These are phyloP conservation scores for Trissolcus japonicus DNA, from an alignment of 2,888 invertebrate genomes.

Conservation along the genomic window DNA sequence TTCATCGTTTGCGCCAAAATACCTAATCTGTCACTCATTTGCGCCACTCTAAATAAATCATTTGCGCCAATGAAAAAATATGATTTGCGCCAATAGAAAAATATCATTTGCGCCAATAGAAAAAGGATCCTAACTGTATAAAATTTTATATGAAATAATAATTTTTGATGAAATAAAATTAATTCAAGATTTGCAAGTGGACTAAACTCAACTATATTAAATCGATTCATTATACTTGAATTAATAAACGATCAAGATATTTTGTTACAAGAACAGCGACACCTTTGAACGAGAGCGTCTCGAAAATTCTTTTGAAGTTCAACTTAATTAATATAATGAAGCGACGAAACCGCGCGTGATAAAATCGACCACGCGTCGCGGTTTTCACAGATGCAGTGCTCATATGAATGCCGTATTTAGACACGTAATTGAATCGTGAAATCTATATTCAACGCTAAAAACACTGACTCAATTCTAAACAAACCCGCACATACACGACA, in stretches of 20 bases:
- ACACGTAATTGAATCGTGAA: conserved; percentile 27
- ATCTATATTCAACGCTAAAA: conserved; percentile 27
- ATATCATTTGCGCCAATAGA: no score
- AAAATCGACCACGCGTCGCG: conserved; percentile 9
- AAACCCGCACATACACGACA: conserved; percentile 18
- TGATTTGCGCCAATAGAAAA: no score
- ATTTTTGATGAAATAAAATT: no score
- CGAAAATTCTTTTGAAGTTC: conserved; percentile 1
- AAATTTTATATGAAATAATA: no score
- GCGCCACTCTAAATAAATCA: no score
- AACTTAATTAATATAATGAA: conserved; percentile 17
- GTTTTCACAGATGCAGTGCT: background rate
- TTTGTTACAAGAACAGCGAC: background rate
- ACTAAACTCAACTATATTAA: no score
- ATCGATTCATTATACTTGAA: no score
- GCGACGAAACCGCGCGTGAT: conserved; percentile 11
- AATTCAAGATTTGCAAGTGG: no score
- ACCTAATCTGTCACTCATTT: no score
- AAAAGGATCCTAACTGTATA: no score
- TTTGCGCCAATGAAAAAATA: no score
- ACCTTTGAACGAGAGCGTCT: conserved; percentile 6
- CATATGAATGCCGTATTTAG: conserved; percentile 9
- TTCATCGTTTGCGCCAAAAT: no score
- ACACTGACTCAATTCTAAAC: conserved; percentile 40
- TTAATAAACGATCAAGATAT: background rate